Percentiles rank a stretch among this genome's conserved stretches.
phyloP scores from a whole-genome alignment of 2,113 vertebrate species.

The Gulo gulo region DNA sequence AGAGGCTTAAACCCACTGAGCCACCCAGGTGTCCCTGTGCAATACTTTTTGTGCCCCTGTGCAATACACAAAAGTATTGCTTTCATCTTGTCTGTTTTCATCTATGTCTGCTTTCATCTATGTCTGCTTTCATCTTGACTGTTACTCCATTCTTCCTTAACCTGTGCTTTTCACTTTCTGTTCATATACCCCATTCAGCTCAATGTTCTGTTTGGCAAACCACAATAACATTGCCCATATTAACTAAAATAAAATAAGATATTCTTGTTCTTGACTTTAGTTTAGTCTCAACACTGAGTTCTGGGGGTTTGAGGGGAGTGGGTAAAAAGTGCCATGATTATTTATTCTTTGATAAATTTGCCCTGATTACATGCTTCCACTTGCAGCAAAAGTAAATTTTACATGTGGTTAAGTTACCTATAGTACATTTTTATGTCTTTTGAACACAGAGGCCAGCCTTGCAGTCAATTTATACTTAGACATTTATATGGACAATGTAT shows the following conservation, averaged over 20 bases:
- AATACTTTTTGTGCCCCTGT: no score
- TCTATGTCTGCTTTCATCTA: no score
- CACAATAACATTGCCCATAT: not conserved
- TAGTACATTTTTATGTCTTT: not conserved
- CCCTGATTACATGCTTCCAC: not conserved
- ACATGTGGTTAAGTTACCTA: not conserved
- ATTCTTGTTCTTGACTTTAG: not conserved
- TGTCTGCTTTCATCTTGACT: not conserved
- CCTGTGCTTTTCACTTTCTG: not conserved
- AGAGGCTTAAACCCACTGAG: no score
- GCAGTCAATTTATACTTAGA: not conserved
- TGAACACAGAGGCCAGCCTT: not conserved
- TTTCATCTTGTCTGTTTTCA: no score
- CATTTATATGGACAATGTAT: not conserved
- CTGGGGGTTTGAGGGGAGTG: not conserved
- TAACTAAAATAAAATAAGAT: slow-evolving; percentile 3
- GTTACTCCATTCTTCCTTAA: not conserved
- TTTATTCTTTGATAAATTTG: not conserved
- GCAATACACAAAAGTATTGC: no score
- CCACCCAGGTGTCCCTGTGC: no score
- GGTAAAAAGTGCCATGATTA: not conserved
- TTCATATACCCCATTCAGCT: not conserved
- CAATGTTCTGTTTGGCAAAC: not conserved
- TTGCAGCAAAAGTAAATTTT: not conserved
- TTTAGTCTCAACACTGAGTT: not conserved